These are phyloP conservation scores for Papilio glaucus DNA, from an alignment of 1,140 invertebrate genomes.

Conservation along the genomic window DNA sequence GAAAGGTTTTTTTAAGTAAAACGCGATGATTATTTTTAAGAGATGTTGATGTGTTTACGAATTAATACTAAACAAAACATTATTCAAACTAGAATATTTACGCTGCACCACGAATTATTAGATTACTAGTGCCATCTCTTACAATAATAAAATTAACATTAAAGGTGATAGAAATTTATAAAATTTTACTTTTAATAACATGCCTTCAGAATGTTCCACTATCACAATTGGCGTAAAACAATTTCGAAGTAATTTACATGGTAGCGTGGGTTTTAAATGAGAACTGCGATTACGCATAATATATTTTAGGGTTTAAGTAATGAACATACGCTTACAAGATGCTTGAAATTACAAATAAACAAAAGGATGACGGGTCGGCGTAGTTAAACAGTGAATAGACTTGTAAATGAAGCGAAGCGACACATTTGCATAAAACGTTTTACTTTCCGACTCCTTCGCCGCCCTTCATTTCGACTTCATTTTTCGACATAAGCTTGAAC, in stretches of 20 bases:
- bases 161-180: not conserved
- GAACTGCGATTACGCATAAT: not conserved
- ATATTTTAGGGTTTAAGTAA: constrained; percentile 16
- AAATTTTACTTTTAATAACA: not conserved
- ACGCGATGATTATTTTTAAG: no score
- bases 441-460: constrained; percentile 29
- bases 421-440: constrained; percentile 37
- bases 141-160: no score
- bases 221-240: not conserved
- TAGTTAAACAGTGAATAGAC: constrained; percentile 35
- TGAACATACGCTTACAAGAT: constrained; percentile 21
- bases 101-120: no score
- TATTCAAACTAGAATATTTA: no score
- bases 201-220: not conserved
- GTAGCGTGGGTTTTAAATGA: not conserved
- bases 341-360: constrained; percentile 34
- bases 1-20: no score
- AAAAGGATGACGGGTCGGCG: constrained; percentile 24
- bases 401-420: constrained; percentile 36
- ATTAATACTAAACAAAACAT: no score
- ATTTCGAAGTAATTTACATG: no score
- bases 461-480: constrained; percentile 14
- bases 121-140: no score
- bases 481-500: not conserved
- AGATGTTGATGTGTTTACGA: no score